Evolutionary conservation across 92 coral and sea anemone species (phyloP).

Genomic region (Porites rus): DNA sequence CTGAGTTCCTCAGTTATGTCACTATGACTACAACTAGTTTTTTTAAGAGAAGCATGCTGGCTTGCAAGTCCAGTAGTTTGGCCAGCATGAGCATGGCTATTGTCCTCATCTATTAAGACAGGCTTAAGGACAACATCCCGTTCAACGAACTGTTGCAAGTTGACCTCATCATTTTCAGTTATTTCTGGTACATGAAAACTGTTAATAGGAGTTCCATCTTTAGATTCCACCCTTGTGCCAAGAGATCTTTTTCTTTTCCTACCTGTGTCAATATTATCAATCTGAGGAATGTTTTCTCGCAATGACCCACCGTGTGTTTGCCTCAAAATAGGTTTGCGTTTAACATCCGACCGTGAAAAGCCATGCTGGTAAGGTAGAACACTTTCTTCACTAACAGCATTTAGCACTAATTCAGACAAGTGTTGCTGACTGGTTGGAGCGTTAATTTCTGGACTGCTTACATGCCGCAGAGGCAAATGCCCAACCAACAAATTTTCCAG

Average conservation of each 20-base stretch:
- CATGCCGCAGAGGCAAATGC: slow-evolving; percentile 61
- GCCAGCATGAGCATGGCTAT: too few species aligned
- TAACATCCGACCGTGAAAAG: slow-evolving; percentile 40
- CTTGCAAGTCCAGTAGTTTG: not conserved
- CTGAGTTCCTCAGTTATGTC: slow-evolving; percentile 26
- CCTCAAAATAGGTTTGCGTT: slow-evolving; percentile 46
- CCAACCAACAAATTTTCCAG: slow-evolving; percentile 46
- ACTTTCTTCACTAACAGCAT: slow-evolving; percentile 43
- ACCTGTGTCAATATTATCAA: not conserved
- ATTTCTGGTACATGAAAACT: slow-evolving; percentile 58
- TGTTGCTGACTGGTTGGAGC: slow-evolving; percentile 56
- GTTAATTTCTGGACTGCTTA: slow-evolving; percentile 88
- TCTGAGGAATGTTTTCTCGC: not conserved
- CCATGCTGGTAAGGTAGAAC: slow-evolving; percentile 37
- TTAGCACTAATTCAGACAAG: slow-evolving; percentile 30
- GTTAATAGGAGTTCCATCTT: slow-evolving; percentile 59
- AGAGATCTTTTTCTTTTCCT: slow-evolving; percentile 62
- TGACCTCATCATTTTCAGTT: slow-evolving; percentile 34
- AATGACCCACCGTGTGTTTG: not conserved
- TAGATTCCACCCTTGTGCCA: slow-evolving; percentile 55
- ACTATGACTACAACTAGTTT: not conserved
- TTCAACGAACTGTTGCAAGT: slow-evolving; percentile 63
- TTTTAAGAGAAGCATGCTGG: not conserved
- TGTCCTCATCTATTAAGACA: not conserved
- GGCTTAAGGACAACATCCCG: slow-evolving; percentile 65